Percentiles rank a stretch among this genome's conserved stretches.
These are phyloP conservation scores for Telmatochromis bifrenatus DNA, from an alignment of 2,113 vertebrate genomes.

Conservation along the genomic window DNA sequence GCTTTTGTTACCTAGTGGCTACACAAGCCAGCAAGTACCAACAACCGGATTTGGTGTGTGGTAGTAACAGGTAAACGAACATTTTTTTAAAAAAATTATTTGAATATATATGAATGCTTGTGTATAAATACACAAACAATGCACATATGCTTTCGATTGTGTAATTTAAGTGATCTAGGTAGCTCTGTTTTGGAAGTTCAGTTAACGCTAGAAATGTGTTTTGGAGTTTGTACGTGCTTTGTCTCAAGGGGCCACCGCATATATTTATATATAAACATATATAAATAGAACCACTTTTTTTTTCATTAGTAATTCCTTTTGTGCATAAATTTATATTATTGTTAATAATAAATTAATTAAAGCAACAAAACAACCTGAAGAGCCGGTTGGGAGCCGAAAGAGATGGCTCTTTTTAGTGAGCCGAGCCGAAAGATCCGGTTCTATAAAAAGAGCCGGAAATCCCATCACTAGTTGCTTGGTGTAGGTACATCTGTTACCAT, in stretches of 20 bases:
- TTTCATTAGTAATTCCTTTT: background rate
- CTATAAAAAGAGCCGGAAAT: background rate
- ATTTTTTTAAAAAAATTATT: fast-evolving
- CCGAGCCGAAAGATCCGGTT: background rate
- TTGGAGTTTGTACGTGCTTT: background rate
- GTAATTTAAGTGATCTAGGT: background rate
- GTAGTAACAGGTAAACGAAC: fast-evolving
- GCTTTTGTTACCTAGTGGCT: background rate
- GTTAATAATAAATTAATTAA: background rate
- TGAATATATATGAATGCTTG: background rate
- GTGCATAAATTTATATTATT: background rate
- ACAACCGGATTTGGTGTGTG: background rate
- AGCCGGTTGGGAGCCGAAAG: background rate
- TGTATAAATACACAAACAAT: background rate
- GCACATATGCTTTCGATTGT: background rate
- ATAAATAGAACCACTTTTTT: background rate
- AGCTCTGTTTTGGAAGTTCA: background rate
- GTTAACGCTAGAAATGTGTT: background rate
- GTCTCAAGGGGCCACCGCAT: background rate
- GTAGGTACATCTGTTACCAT: background rate
- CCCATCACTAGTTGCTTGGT: background rate
- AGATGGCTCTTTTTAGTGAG: background rate
- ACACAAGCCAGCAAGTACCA: fast-evolving
- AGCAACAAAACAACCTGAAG: background rate
- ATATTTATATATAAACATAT: background rate